These are phyloP conservation scores for Spodoptera frugiperda DNA, from an alignment of 1,140 invertebrate species.

Conservation along the genomic window DNA sequence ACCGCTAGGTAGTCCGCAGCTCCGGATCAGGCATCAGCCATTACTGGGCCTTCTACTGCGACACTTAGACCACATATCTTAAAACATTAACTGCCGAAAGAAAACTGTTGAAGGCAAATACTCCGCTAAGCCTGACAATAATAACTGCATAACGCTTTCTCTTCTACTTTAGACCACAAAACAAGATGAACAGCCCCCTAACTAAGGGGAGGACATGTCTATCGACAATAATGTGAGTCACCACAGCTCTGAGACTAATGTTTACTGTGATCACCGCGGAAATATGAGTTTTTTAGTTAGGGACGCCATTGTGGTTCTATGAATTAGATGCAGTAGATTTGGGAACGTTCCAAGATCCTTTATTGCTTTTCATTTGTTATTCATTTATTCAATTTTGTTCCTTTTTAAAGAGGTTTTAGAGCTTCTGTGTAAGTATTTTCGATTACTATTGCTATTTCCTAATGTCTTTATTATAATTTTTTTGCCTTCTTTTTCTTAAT, in stretches of 20 bases:
- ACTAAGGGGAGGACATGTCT: constrained; percentile 51
- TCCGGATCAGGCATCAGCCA: too few relatives aligned
- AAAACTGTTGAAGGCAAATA: too few relatives aligned
- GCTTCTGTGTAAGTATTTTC: too few relatives aligned
- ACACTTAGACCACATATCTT: too few relatives aligned
- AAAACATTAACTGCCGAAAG: too few relatives aligned
- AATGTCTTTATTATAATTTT: too few relatives aligned
- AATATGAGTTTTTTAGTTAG: constrained; percentile 25
- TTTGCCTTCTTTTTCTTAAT: not conserved
- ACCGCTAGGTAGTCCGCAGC: too few relatives aligned
- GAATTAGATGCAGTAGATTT: constrained; percentile 18
- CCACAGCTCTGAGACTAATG: constrained; percentile 52
- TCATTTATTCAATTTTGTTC: not conserved
- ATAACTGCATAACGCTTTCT: not conserved
- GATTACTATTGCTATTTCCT: too few relatives aligned
- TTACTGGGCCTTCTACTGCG: too few relatives aligned
- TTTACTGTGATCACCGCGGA: constrained; percentile 31
- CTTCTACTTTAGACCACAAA: constrained; percentile 14
- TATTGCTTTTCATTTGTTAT: not conserved
- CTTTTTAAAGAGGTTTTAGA: too few relatives aligned
- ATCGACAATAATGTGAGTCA: constrained; percentile 58
- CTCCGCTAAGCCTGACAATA: too few relatives aligned
- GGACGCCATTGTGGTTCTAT: constrained; percentile 3
- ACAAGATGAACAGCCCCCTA: constrained; percentile 46
- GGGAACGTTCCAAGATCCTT: not conserved